Evolutionary conservation across 2,888 invertebrate species (phyloP), one percentile per base, ranked within the genome.

Genomic region (Nysson spinosus): DNA sequence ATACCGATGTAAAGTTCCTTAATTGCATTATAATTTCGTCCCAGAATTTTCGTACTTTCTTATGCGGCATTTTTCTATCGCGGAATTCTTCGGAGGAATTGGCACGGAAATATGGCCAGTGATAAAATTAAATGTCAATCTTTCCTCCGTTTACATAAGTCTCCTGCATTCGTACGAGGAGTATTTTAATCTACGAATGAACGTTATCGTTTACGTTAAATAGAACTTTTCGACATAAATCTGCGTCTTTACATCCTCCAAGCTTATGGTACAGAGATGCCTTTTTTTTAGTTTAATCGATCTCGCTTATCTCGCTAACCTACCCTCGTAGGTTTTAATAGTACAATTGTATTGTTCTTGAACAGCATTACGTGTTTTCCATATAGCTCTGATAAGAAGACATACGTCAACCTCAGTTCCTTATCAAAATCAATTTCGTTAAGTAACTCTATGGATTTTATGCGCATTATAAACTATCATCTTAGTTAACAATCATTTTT

Each of bases 201-300:
- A 24, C 50, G 39, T 50, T 63, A 63, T 57, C 72, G 52, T 44
- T 39, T 37, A 54, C 43, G 57, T 39, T 26, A 26, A 39, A n/a
- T n/a, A n/a, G n/a, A n/a, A n/a, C n/a, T n/a, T n/a, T n/a, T n/a
- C n/a, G n/a, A n/a, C n/a, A n/a, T n/a, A n/a, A n/a, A n/a, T n/a
- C n/a, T n/a, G n/a, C n/a, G n/a, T n/a, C n/a, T n/a, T n/a, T n/a
- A n/a, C 46, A 69, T 34, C 30, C 55, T 62, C 47, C 60, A 44
- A 54, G 55, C 35, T 34, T 32, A 46, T 19, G 50, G 40, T 39
- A 56, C 68, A 61, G 51, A 62, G 47, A 37, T 47, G 49, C 47
- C 28, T 28, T 24, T 30, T 11, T 32, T 24, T 37, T 40, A n/a
- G 43, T 47, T 52, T 42, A 22, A 66, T 60, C 66, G 50, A 69